Percentiles rank a stretch among this genome's conserved stretches.
Conservation (phyloP, 2,113 vertebrate species). For the Cariama cristata region DNA sequence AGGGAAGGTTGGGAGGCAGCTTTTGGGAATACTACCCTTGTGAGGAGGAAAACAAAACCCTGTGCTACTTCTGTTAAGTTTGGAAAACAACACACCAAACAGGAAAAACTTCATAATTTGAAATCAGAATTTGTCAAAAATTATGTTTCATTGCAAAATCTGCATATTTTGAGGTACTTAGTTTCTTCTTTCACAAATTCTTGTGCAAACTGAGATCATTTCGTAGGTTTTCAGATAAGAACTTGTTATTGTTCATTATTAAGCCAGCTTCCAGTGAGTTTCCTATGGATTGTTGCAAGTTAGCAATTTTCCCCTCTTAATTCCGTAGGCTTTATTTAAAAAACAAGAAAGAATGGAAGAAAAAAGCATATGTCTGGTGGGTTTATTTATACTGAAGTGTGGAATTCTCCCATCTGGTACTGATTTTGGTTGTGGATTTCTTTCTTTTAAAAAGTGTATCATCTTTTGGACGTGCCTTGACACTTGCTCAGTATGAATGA, state of each 20-base stretch:
- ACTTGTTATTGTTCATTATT: not conserved
- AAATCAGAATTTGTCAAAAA: not conserved
- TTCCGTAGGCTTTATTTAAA: conserved; percentile 16
- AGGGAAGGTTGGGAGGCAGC: not conserved
- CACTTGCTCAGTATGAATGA: conserved; percentile 50
- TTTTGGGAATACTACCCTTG: not conserved
- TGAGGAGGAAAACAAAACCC: not conserved
- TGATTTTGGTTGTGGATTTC: conserved; percentile 39
- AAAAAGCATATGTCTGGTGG: not conserved
- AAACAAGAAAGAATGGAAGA: not conserved
- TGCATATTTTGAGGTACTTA: not conserved
- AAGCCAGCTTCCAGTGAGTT: not conserved
- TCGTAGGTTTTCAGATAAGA: not conserved
- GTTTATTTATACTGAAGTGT: conserved; percentile 23
- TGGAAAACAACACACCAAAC: not conserved
- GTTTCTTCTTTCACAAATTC: not conserved
- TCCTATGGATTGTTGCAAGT: not conserved
- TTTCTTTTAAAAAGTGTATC: conserved; percentile 33
- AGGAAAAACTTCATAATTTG: not conserved
- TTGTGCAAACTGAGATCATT: not conserved
- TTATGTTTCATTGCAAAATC: not conserved
- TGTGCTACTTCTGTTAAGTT: not conserved
- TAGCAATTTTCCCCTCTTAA: not conserved
- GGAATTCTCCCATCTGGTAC: conserved; percentile 31
- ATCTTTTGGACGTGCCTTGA: conserved; percentile 39